Evolutionary conservation across 1,140 invertebrate genomes (phyloP), one percentile per base, ranked within the genome.

Genomic region (Papilio dardanus): DNA sequence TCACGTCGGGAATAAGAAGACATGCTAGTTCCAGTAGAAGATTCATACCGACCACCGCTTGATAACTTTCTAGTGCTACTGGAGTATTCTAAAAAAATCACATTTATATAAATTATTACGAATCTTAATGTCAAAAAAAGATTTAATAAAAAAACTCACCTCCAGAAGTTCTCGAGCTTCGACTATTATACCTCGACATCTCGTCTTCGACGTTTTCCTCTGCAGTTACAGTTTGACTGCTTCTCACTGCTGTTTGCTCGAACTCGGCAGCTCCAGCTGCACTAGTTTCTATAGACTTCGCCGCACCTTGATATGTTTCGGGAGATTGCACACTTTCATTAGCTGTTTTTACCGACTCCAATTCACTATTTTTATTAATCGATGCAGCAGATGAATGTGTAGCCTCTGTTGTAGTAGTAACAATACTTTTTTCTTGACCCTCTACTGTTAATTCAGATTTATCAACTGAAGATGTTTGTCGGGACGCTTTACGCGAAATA

Each of bases 151-250:
- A 33, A 54, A 54, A 65, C 77, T 84, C 86, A 95, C 95, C 95
- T 94, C 95, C 95, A 80, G 95, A 94, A 30, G 93, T 87, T 87
- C 92, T 94, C 75, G 95, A 94, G 83, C 94, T 95, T 79, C 94
- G 91, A 86, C 91, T 94, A 58, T 73, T 73, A 83, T 94, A 95
- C 83, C 94, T 93, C 74, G 94, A 95, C 94, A 95, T 95, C 67
- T 95, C 94, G 88, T 93, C 91, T 75, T 93, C 90, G 77, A 86
- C 86, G 77, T 88, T 90, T 85, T 93, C 93, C 74, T 91, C 90
- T 74, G 81, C 76, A 83, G 88, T 88, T 87, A 89, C 88, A 93
- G 88, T 79, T 91, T 89, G 91, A 81, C 74, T 78, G 40, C 35
- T 75, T 54, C 8, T 19, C 66, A 76, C 68, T 68, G 79, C 78